A percentile compares a stretch with the other conserved stretches of the same genome.
These are phyloP conservation scores for Lissocephala sabroskyi DNA, from an alignment of 2,888 invertebrate species.

Conservation along the genomic window DNA sequence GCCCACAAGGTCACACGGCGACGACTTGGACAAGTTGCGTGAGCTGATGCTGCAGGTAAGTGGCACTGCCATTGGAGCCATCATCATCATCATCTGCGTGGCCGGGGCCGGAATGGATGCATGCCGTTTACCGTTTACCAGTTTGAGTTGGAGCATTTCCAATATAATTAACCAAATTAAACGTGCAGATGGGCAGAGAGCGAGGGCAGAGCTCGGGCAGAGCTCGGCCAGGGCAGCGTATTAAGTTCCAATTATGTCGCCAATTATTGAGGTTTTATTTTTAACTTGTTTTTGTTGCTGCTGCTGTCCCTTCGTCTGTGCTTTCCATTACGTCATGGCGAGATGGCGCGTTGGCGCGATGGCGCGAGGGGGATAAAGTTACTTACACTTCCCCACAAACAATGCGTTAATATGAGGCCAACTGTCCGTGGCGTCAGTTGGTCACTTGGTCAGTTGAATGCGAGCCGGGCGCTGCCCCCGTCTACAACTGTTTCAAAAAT, in stretches of 20 bases:
- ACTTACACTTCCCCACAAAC: too few species aligned
- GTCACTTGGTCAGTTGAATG: too few species aligned
- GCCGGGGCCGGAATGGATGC: too few species aligned
- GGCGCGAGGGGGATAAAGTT: too few species aligned
- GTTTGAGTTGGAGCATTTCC: slow-evolving; percentile 12
- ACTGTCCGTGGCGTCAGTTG: too few species aligned
- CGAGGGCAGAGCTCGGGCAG: too few species aligned
- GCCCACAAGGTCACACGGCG: slow-evolving; percentile 74
- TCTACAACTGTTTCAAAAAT: slow-evolving; percentile 56
- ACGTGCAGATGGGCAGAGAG: slow-evolving; percentile 32
- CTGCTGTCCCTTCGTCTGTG: slow-evolving; percentile 24
- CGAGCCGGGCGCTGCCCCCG: slow-evolving; percentile 22
- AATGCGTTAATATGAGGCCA: too few species aligned
- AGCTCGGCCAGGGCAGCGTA: slow-evolving; percentile 61
- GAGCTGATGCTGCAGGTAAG: slow-evolving; percentile 76
- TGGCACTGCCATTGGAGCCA: slow-evolving; percentile 10
- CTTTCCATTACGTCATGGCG: slow-evolving; percentile 39
- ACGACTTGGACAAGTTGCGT: slow-evolving; percentile 75
- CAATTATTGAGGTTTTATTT: slow-evolving; percentile 62
- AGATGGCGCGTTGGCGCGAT: too few species aligned
- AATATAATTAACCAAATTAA: slow-evolving; percentile 64
- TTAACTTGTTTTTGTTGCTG: slow-evolving; percentile 48
- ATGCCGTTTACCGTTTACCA: too few species aligned
- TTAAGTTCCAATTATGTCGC: slow-evolving; percentile 63
- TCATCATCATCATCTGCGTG: too few species aligned